Conservation (phyloP, 1,140 invertebrate species). For the Drosophila kepulauana region DNA sequence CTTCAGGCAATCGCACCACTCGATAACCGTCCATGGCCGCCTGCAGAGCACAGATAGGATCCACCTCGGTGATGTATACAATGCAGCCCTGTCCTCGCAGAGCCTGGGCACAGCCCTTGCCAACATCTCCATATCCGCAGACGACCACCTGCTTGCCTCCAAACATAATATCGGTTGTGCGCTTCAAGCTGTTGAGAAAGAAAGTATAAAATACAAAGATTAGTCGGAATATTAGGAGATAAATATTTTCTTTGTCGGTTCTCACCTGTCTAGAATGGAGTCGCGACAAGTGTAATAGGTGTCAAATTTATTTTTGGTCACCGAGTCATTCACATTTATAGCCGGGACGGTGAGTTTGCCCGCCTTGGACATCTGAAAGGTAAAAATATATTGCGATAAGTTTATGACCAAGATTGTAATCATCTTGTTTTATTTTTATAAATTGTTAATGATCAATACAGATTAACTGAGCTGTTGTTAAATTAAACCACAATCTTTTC, state of each 20-base stretch:
- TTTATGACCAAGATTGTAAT: no score
- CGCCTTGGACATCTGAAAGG: constrained; percentile 94
- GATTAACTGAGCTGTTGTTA: no score
- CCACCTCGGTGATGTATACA: constrained; percentile 98
- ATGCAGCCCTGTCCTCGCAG: constrained; percentile 97
- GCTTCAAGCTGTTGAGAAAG: constrained; percentile 88
- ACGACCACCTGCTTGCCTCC: constrained; percentile 98
- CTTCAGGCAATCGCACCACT: constrained; percentile 96
- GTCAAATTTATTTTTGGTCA: constrained; percentile 99
- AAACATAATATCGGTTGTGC: constrained; percentile 99
- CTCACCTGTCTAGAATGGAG: constrained; percentile 76
- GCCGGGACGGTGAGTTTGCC: constrained; percentile 97
- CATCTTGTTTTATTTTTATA: no score
- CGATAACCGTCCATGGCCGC: constrained; percentile 99
- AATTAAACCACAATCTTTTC: no score
- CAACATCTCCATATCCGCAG: constrained; percentile 99
- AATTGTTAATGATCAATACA: no score
- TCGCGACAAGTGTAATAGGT: constrained; percentile 85
- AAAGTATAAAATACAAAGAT: background rate
- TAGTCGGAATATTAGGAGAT: background rate
- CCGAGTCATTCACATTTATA: constrained; percentile 99
- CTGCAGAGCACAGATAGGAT: constrained; percentile 98
- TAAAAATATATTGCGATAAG: no score
- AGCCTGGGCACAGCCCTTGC: constrained; percentile 98
- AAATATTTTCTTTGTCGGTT: background rate